Percentiles rank a stretch among this genome's conserved stretches.
These are phyloP conservation scores for Heliconius erato DNA, from an alignment of 2,888 invertebrate genomes.

Conservation along the genomic window DNA sequence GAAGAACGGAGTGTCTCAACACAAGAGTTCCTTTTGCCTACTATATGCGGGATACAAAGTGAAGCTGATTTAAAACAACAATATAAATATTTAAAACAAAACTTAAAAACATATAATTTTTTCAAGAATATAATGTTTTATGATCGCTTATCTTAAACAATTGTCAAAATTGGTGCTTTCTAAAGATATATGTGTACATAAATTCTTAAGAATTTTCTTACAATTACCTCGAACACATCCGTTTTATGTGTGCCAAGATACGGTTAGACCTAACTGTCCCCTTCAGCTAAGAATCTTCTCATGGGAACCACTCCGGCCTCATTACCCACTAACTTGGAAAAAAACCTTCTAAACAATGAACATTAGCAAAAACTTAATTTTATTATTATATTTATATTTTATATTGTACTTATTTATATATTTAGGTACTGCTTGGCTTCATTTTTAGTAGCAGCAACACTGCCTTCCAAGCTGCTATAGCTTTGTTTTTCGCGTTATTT, in stretches of 20 bases:
- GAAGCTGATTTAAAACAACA: too few relatives aligned
- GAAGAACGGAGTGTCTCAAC: too few relatives aligned
- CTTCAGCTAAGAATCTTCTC: conserved; percentile 63
- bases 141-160: background rate
- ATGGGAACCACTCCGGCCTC: conserved; percentile 63
- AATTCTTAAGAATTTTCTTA: conserved; percentile 16
- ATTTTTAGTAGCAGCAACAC: background rate
- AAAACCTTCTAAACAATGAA: conserved; percentile 11
- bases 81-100: too few relatives aligned
- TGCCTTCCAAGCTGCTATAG: background rate
- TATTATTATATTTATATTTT: background rate
- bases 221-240: conserved; percentile 35
- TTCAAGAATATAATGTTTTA: too few relatives aligned
- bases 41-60: too few relatives aligned
- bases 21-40: too few relatives aligned
- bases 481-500: background rate
- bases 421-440: background rate
- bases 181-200: background rate
- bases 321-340: conserved; percentile 50
- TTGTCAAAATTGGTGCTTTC: background rate
- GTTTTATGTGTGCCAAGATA: conserved; percentile 65
- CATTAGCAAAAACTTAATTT: conserved; percentile 17
- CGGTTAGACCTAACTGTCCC: conserved; percentile 64
- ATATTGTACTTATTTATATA: background rate
- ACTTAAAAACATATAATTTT: too few relatives aligned